Evolutionary conservation across 2,888 invertebrate genomes (phyloP), one percentile per base, ranked within the genome.

Genomic region (Melanchra persicariae): DNA sequence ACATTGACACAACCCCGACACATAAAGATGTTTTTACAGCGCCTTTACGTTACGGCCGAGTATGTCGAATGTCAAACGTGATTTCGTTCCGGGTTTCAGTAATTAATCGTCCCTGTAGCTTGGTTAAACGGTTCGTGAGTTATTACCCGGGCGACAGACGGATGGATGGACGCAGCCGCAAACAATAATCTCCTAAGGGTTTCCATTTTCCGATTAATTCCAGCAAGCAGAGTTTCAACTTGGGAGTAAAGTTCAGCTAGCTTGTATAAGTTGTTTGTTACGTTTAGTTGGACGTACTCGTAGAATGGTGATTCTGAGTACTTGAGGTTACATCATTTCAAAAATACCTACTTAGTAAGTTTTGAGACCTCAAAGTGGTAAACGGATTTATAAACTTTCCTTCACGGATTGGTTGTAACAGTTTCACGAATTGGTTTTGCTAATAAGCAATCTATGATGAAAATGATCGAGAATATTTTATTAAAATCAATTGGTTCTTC

Each of bases 91-190:
- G 65, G 68, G 74, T 62, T 70, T 17, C 64, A 45, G 70, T 60
- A 85, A 85, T 82, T 85, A 85, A 86, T 86, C 61, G 74, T 58
- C 67, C 55, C 61, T 74, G 77, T 69, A 61, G 64, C 73, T 57
- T 54, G 49, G 67, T 69, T 85, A 85, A 85, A 70, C 81, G 72
- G 73, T 69, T 61, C 47, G 74, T 82, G 85, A 85, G 74, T 85
- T 86, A 85, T 85, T 65, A 70, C 63, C 52, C 52, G 34, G 34
- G 64, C 54, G 85, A 86, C 87, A 85, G 67, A 70, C 34, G 71
- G 76, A 78, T 82, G 60, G 75, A 76, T 82, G 74, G 62, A 65
- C 62, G 24, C 30, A 24, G 57, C 67, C 70, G 34, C 80, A 74
- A 84, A 86, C 72, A 79, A 85, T 86, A 78, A 84, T 72, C 73